Base-by-base conservation (phyloP, 2,113 vertebrate genomes). In the Pachyramphus minor region DNA sequence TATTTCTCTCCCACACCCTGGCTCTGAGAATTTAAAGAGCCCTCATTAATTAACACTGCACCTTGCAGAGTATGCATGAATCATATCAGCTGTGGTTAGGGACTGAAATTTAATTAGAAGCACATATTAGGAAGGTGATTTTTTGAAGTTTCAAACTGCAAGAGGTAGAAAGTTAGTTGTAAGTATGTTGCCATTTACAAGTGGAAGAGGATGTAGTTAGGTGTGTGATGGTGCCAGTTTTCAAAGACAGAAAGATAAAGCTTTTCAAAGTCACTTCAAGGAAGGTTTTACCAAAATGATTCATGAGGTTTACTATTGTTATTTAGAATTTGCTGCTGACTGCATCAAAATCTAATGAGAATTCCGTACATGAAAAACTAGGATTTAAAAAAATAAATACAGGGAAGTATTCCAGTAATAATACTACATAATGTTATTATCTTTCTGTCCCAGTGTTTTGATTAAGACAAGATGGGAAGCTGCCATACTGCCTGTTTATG, bases 61-160 rank as follows among this genome's bases (percentile, higher is more conserved):
- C 91, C 95, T 97, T 97, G 84, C 89, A 95, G 95, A 83, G 31
- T 86, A 88, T 90, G 82, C 89, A 30, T 94, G 93, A 96, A 96
- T 97, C 96, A 96, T 90, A 92, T 92, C 76, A 94, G 68, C 63
- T 86, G 91, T 68, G 93, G 56, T 84, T 97, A 91, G 95, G 95
- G 97, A 97, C 94, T 95, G 81, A 95, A 96, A 97, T 95, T 98
- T 98, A 98, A 98, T 98, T 98, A 98, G 97, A 96, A 92, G 53
- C 80, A 93, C 88, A 91, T 87, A 77, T 91, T 91, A 83, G 44
- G 37, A 89, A 95, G 89, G 87, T 91, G 86, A 87, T 80, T 93
- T 90, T 95, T 74, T 96, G 58, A 89, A 94, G 76, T 87, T 90
- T 84, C 23, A 6, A 60, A 75, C 76, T 96, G 84, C 45, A 87